phyloP scores from a whole-genome alignment of 2,797 vertebrate species.

The Spondyliosoma cantharus region DNA sequence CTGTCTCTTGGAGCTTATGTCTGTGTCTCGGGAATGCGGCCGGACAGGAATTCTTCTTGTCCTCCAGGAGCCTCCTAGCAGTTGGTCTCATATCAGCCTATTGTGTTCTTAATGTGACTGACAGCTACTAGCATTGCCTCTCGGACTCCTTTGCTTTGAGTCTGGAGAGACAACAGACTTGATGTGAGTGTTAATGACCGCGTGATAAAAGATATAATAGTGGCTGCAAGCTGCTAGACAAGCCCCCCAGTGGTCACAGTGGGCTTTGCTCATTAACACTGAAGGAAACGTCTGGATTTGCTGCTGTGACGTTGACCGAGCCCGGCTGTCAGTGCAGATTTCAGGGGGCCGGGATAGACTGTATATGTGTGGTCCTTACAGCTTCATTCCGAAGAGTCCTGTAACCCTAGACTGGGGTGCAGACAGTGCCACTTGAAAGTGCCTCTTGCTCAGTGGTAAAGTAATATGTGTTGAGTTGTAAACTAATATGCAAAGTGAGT shows the following conservation, averaged over 20 bases:
- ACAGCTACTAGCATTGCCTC: slow-evolving; percentile 65
- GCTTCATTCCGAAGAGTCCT: slow-evolving; percentile 28
- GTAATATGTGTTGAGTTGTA: slow-evolving; percentile 46
- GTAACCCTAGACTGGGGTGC: slow-evolving; percentile 47
- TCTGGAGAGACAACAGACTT: slow-evolving; percentile 49
- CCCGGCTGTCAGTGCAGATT: slow-evolving; percentile 6
- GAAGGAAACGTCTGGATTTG: slow-evolving; percentile 43
- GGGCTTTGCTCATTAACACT: slow-evolving; percentile 57
- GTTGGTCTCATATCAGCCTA: slow-evolving; percentile 51
- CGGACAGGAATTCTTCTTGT: slow-evolving; percentile 60
- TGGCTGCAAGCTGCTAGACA: slow-evolving; percentile 18
- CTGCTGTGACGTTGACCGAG: slow-evolving; percentile 35
- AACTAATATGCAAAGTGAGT: slow-evolving; percentile 59
- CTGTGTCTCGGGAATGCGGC: slow-evolving; percentile 64
- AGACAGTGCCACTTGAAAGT: slow-evolving; percentile 18
- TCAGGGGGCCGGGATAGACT: slow-evolving; percentile 7
- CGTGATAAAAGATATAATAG: slow-evolving; percentile 64
- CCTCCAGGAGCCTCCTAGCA: slow-evolving; percentile 38
- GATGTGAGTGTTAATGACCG: slow-evolving; percentile 63
- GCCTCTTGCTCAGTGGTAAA: slow-evolving; percentile 53
- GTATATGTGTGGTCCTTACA: slow-evolving; percentile 20
- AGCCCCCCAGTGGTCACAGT: slow-evolving; percentile 25
- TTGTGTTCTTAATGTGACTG: slow-evolving; percentile 73
- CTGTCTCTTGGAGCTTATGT: neutral
- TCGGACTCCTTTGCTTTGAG: slow-evolving; percentile 55